These are phyloP conservation scores for Leucania comma DNA, from an alignment of 2,888 invertebrate species.

Conservation along the genomic window DNA sequence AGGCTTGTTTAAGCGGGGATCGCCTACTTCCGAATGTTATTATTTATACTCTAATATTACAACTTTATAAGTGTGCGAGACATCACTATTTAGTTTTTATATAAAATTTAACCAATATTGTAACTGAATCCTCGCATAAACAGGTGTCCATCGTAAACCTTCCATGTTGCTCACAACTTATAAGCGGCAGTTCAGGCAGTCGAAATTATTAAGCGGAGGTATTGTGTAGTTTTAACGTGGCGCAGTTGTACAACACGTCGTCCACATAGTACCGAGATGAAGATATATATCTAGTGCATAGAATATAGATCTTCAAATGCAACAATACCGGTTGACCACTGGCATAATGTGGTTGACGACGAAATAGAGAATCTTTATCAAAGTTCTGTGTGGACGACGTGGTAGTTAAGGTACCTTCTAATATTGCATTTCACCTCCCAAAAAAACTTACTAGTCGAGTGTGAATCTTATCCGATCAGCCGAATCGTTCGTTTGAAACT, in stretches of 20 bases:
- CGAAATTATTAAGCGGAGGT: slow-evolving; percentile 43
- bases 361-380: too few species aligned
- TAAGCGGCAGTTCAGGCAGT: slow-evolving; percentile 27
- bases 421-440: slow-evolving; percentile 71
- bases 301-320: neutral
- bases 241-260: slow-evolving; percentile 12
- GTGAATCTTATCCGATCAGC: slow-evolving; percentile 83
- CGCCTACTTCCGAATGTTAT: slow-evolving; percentile 49
- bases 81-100: slow-evolving; percentile 58
- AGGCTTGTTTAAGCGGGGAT: slow-evolving; percentile 46
- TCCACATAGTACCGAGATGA: neutral
- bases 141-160: slow-evolving; percentile 42
- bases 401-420: slow-evolving; percentile 42
- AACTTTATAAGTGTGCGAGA: slow-evolving; percentile 39
- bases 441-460: slow-evolving; percentile 84
- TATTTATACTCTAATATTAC: slow-evolving; percentile 58
- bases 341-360: too few species aligned
- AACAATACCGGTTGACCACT: too few species aligned
- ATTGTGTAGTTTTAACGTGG: slow-evolving; percentile 28
- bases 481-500: slow-evolving; percentile 67
- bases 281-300: too few species aligned
- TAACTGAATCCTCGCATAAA: slow-evolving; percentile 51
- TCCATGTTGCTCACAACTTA: slow-evolving; percentile 38
- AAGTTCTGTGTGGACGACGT: slow-evolving; percentile 23
- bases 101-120: slow-evolving; percentile 34